Conservation (phyloP, 2,113 vertebrate species). For the Epinephelus lanceolatus region DNA sequence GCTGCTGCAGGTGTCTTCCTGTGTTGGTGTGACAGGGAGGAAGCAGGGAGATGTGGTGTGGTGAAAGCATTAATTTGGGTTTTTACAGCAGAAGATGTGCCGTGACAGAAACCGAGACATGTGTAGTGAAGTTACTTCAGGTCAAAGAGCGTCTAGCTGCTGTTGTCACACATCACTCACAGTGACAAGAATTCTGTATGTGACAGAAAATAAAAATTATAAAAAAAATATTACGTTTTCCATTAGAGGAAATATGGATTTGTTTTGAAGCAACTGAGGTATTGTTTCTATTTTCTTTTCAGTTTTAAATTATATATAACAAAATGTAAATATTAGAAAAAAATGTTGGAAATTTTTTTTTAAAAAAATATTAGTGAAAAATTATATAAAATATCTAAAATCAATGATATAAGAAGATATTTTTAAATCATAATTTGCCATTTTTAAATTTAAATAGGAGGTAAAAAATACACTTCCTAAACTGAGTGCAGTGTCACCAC, state of each 20-base stretch:
- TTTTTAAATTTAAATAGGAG: neutral
- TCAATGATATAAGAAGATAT: neutral
- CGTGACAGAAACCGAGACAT: slow-evolving; percentile 23
- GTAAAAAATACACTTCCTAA: neutral
- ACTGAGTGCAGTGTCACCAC: neutral
- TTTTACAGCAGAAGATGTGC: slow-evolving; percentile 35
- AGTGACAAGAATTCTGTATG: neutral
- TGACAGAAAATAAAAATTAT: neutral
- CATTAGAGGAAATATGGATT: neutral
- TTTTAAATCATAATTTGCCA: neutral
- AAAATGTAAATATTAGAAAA: neutral
- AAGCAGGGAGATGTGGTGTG: slow-evolving; percentile 47
- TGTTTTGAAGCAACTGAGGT: neutral
- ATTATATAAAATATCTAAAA: neutral
- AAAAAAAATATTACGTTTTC: neutral
- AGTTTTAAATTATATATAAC: neutral
- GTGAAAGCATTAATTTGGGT: slow-evolving; percentile 37
- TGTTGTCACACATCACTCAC: neutral
- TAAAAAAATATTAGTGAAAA: neutral
- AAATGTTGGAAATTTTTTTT: neutral
- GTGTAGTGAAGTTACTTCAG: slow-evolving; percentile 24
- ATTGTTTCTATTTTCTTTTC: neutral
- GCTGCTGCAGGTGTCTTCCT: slow-evolving; percentile 81
- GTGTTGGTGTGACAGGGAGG: slow-evolving; percentile 54
- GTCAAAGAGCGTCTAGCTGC: slow-evolving; percentile 25